Percentiles rank a stretch among this genome's conserved stretches.
Evolutionary conservation across 1,140 invertebrate species (phyloP).

Genomic region (Orussus abietinus): DNA sequence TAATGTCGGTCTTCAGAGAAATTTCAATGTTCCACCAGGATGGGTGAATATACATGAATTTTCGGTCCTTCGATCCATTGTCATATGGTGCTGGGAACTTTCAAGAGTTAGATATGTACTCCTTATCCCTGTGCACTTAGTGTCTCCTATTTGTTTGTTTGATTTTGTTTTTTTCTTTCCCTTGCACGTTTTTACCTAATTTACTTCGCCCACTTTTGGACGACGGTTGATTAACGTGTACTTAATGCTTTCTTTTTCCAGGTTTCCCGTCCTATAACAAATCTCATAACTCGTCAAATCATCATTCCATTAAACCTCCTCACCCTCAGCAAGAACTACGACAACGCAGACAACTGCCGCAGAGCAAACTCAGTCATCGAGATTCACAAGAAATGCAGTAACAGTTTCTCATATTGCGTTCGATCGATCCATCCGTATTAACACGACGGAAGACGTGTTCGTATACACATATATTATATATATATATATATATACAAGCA

Average conservation of each 20-base stretch:
- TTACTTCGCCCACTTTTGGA: not conserved
- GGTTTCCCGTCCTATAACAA: slow-evolving; percentile 42
- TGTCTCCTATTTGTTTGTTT: not conserved
- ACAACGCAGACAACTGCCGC: slow-evolving; percentile 39
- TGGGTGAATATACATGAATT: no score
- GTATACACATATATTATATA: slow-evolving; percentile 18
- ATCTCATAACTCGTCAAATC: slow-evolving; percentile 44
- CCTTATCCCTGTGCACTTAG: slow-evolving; percentile 3
- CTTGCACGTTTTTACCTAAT: not conserved
- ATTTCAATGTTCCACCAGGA: no score
- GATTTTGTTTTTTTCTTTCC: slow-evolving; percentile 3
- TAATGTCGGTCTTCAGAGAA: no score
- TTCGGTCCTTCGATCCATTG: no score
- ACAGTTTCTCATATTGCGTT: slow-evolving; percentile 29
- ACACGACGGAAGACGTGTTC: no score
- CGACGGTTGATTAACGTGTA: slow-evolving; percentile 5
- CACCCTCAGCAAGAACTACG: slow-evolving; percentile 39
- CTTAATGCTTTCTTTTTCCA: slow-evolving; percentile 35
- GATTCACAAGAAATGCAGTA: slow-evolving; percentile 32
- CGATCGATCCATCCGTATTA: slow-evolving; percentile 23
- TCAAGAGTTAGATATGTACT: no score
- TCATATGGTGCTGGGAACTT: no score
- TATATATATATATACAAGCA: slow-evolving; percentile 19
- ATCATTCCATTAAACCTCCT: slow-evolving; percentile 50
- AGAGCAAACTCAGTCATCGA: slow-evolving; percentile 35